Conservation (phyloP, 92 coral and sea anemone species). For the Porites evermanni region DNA sequence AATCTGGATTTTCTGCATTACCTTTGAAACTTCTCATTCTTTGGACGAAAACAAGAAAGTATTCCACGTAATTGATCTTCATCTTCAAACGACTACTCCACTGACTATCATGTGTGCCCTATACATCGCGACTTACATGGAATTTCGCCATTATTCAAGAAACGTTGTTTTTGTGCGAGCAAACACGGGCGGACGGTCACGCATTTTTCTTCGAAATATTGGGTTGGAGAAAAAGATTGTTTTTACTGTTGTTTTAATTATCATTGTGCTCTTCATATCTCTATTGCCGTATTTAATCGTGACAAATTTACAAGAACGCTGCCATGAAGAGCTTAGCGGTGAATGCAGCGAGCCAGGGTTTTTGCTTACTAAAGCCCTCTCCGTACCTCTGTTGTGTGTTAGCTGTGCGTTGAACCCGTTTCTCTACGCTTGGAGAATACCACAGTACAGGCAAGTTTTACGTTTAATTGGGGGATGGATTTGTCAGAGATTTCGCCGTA, state of each 20-base stretch:
- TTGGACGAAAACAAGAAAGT: constrained; percentile 25
- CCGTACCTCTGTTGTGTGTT: constrained; percentile 59
- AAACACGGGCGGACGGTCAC: constrained; percentile 7
- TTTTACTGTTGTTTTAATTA: constrained; percentile 49
- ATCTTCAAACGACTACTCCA: constrained; percentile 75
- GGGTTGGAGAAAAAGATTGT: constrained; percentile 64
- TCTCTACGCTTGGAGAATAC: too few species aligned
- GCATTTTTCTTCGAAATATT: constrained; percentile 41
- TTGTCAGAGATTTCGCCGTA: too few species aligned
- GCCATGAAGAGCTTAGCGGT: constrained; percentile 21
- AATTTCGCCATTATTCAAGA: constrained; percentile 70
- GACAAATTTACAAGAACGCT: constrained; percentile 33
- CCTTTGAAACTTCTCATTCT: constrained; percentile 68
- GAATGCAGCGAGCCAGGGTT: constrained; percentile 6
- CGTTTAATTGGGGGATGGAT: too few species aligned
- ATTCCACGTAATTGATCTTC: constrained; percentile 64
- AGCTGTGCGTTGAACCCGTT: not conserved
- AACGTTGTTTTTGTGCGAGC: constrained; percentile 53
- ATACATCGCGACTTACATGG: constrained; percentile 62
- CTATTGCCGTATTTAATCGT: constrained; percentile 66
- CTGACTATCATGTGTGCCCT: constrained; percentile 32
- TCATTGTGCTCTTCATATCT: constrained; percentile 62
- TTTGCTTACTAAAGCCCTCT: constrained; percentile 29
- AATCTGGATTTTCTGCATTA: constrained; percentile 53
- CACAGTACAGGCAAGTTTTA: too few species aligned